phyloP scores from a whole-genome alignment of 2,113 vertebrate species.

The Xyliphius kryptos region DNA sequence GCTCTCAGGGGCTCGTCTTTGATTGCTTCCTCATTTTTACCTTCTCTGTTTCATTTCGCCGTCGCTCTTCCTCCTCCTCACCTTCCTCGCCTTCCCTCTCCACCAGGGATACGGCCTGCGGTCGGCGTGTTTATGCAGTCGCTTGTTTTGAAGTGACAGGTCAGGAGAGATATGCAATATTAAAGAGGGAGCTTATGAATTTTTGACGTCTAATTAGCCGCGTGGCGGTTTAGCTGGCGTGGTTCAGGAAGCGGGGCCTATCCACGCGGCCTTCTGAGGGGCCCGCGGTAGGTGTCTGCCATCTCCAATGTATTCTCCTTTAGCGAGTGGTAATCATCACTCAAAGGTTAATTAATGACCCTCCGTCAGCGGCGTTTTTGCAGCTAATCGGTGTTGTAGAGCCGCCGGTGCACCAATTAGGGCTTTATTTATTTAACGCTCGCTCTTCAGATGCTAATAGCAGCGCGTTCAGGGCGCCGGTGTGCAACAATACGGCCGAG shows the following conservation, averaged over 20 bases:
- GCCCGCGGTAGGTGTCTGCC: constrained; percentile 78
- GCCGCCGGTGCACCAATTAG: constrained; percentile 55
- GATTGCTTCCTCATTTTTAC: constrained; percentile 29
- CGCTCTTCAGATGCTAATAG: constrained; percentile 59
- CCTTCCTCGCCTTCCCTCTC: constrained; percentile 44
- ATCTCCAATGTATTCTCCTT: constrained; percentile 89
- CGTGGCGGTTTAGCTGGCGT: constrained; percentile 96
- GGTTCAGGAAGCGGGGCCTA: constrained; percentile 81
- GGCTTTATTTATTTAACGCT: constrained; percentile 32
- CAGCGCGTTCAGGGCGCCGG: constrained; percentile 28
- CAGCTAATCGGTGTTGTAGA: constrained; percentile 48
- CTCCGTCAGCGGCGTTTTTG: constrained; percentile 51
- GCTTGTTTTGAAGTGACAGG: constrained; percentile 97
- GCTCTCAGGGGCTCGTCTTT: constrained; percentile 76
- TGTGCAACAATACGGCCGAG: constrained; percentile 32
- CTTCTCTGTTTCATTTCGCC: constrained; percentile 24
- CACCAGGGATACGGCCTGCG: constrained; percentile 48
- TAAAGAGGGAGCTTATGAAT: constrained; percentile 99
- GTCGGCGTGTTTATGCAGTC: constrained; percentile 90
- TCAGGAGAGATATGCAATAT: constrained; percentile 98
- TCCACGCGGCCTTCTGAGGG: constrained; percentile 85
- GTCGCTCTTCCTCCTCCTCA: constrained; percentile 31
- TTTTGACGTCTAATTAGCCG: constrained; percentile 99
- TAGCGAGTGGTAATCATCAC: constrained; percentile 93
- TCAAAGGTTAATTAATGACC: constrained; percentile 96